Evolutionary conservation across 2,113 vertebrate genomes (phyloP).

Genomic region (zebrafish (Danio rerio)): DNA sequence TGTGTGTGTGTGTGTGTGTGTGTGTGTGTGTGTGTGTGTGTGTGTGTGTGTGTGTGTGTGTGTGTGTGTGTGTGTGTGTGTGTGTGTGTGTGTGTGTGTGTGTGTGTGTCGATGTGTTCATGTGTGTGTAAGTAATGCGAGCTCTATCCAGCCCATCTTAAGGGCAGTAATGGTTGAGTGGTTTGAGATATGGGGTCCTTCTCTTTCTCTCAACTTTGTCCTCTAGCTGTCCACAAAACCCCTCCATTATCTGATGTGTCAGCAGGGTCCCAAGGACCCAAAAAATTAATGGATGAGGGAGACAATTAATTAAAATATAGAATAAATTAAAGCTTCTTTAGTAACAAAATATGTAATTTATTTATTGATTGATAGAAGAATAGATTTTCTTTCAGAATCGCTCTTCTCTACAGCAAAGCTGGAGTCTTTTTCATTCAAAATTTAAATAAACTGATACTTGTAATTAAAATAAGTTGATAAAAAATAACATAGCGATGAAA

Average conservation of each 20-base stretch:
- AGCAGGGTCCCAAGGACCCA: not conserved
- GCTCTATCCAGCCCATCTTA: conserved; percentile 9
- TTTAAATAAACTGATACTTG: too few species aligned
- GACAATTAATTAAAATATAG: not conserved
- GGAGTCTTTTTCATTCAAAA: too few species aligned
- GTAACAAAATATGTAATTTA: too few species aligned
- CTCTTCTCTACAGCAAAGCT: too few species aligned
- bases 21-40: conserved; percentile 11
- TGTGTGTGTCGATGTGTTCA: conserved; percentile 14
- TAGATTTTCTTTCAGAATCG: too few species aligned
- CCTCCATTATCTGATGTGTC: conserved; percentile 32
- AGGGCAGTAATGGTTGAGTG: conserved; percentile 37
- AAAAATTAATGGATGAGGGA: not conserved
- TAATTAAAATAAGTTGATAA: too few species aligned
- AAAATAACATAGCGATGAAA: too few species aligned
- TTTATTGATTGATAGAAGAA: too few species aligned
- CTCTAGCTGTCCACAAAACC: conserved; percentile 2
- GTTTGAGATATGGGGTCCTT: conserved; percentile 39
- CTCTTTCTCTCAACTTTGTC: conserved; percentile 16
- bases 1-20: not conserved
- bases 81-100: conserved; percentile 43
- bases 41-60: conserved; percentile 38
- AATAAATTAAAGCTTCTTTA: not conserved
- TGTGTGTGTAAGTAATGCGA: conserved; percentile 25
- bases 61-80: conserved; percentile 10